Evolutionary conservation across 2,797 vertebrate species (phyloP).

Genomic region (Mormyrops attenuatus): DNA sequence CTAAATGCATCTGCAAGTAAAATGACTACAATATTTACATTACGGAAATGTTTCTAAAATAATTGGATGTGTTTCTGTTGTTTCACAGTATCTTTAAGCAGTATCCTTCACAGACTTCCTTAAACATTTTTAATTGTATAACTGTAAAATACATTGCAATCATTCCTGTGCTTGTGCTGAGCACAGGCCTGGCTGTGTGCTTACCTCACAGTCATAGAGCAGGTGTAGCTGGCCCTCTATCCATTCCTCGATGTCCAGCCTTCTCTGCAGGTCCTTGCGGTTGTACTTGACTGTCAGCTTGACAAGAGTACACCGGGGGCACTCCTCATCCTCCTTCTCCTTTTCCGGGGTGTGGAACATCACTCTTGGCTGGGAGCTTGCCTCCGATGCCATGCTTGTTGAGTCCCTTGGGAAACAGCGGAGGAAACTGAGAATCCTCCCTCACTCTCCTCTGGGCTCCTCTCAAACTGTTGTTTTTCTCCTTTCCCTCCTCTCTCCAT

Average conservation of each 20-base stretch:
- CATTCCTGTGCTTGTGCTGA: neutral
- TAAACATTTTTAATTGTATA: neutral
- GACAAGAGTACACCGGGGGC: conserved; percentile 74
- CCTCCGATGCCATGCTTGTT: conserved; percentile 73
- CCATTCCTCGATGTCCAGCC: conserved; percentile 93
- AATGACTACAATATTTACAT: neutral
- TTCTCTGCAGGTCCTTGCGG: conserved; percentile 85
- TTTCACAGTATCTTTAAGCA: neutral
- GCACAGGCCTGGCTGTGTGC: neutral
- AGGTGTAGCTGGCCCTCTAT: conserved; percentile 82
- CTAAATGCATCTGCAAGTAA: neutral
- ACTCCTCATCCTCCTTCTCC: conserved; percentile 59
- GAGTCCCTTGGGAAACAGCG: conserved; percentile 55
- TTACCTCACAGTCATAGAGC: conserved; percentile 82
- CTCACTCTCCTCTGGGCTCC: conserved; percentile 34
- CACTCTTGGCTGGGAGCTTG: conserved; percentile 75
- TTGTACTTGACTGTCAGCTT: conserved; percentile 95
- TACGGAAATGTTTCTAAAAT: neutral
- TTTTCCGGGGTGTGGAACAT: conserved; percentile 73
- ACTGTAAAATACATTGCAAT: neutral
- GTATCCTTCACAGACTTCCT: neutral
- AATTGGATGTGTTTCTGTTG: neutral
- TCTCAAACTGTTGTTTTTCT: conserved; percentile 13
- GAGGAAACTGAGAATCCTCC: conserved; percentile 40
- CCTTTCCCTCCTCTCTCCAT: conserved; percentile 37